Evolutionary conservation across 2,797 vertebrate species (phyloP), one percentile per base, ranked within the genome.

Genomic region (Oceanodroma leucorhoa): DNA sequence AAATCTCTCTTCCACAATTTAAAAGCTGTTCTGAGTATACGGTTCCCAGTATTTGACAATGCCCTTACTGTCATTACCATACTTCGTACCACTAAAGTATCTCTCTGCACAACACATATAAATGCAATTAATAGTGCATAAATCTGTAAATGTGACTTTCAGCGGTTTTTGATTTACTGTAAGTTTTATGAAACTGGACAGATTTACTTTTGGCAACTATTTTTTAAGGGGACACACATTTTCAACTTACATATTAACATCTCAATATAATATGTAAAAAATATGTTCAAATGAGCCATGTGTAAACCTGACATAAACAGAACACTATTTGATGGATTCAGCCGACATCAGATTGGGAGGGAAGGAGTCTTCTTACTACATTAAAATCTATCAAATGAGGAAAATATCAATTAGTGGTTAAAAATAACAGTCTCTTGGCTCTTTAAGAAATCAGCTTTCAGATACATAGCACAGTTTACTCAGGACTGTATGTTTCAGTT

Each of bases 341-440:
- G 34, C 15, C 85, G 61, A 58, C 34, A 87, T 50, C 29, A 75
- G 41, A 61, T 27, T 61, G 73, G 32, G 41, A 73, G 64, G 61
- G 90, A 60, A 86, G 21, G 51, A 94, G n/a, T 60, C 71, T 92
- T 93, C 69, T 82, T 88, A 82, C 4, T 71, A 67, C 66, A 51
- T 46, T 80, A 71, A 85, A 75, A 87, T 61, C 76, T 73, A 86
- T 77, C 64, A 92, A 89, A 65, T 87, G 9, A 60, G 81, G 53
- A 89, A 94, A 88, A 86, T n/a, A 84, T 40, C 89, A 92, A 65
- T 71, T 83, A 94, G 54, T 24, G 54, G 62, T 93, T 93, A 86
- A 91, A 89, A 89, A 86, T 76, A 94, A 86, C 18, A 93, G 72
- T n/a, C 22, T 46, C 21, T 43, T 71, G 24, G 29, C 70, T 94